These are phyloP conservation scores for Gerris lacustris DNA, from an alignment of 2,888 invertebrate species.

Conservation along the genomic window DNA sequence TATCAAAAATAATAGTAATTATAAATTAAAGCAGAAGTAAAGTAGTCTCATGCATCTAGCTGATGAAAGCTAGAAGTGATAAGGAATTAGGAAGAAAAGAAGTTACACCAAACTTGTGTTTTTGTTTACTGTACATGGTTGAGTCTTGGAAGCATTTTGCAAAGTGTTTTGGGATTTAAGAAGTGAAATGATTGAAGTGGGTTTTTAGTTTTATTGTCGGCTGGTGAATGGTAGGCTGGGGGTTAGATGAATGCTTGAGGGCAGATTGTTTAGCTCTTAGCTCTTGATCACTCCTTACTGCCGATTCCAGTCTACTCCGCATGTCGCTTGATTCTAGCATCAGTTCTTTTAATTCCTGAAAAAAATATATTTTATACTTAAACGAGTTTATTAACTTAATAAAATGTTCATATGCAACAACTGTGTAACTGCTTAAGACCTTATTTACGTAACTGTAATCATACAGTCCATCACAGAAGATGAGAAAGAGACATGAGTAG, in stretches of 20 bases:
- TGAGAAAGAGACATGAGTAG: no score
- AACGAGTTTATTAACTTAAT: constrained; percentile 4
- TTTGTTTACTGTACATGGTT: no score
- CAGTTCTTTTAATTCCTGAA: constrained; percentile 75
- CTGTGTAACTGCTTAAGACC: neutral
- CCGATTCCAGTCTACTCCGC: constrained; percentile 69
- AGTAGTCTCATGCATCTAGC: no score
- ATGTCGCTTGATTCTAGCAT: constrained; percentile 74
- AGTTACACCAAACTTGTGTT: no score
- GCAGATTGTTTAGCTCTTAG: constrained; percentile 42
- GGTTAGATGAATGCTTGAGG: constrained; percentile 24
- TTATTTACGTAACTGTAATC: neutral
- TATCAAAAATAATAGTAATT: no score
- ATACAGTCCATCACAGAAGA: no score
- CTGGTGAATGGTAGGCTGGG: constrained; percentile 28
- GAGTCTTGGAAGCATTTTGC: no score
- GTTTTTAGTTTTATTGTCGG: constrained; percentile 86
- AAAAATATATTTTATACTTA: constrained; percentile 24
- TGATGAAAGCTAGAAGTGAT: no score
- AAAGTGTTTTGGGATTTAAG: neutral
- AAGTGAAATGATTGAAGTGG: constrained; percentile 76
- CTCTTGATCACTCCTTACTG: constrained; percentile 60
- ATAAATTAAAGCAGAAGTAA: no score
- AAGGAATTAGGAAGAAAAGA: no score
- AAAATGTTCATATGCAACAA: neutral